Evolutionary conservation across 2,888 invertebrate genomes (phyloP).

Genomic region (Agrotis clavis): DNA sequence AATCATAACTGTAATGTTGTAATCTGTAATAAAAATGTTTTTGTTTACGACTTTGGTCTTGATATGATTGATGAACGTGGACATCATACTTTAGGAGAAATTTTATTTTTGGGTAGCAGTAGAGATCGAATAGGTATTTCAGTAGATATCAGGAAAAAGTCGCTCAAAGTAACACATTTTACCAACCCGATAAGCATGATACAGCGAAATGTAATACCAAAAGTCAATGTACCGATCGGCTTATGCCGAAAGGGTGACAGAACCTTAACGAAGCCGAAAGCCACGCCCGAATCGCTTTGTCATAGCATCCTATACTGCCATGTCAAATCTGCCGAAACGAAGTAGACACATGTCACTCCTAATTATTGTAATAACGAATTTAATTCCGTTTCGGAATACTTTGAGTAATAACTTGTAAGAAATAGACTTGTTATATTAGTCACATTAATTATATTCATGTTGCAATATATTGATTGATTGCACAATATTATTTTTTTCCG

Average conservation of each 20-base stretch:
- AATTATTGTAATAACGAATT: background rate
- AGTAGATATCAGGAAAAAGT: background rate
- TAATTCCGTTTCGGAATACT: background rate
- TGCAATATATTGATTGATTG: conserved; percentile 13
- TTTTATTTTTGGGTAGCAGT: background rate
- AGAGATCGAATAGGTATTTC: background rate
- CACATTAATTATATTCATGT: conserved; percentile 14
- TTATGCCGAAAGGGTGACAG: too few relatives aligned
- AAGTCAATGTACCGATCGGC: background rate
- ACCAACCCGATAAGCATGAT: background rate
- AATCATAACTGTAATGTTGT: conserved; percentile 5
- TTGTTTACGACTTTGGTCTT: conserved; percentile 1
- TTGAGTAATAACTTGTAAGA: conserved; percentile 5
- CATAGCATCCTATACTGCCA: background rate
- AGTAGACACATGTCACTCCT: background rate
- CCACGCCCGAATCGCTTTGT: too few relatives aligned
- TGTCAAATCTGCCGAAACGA: background rate
- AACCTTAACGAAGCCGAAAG: background rate
- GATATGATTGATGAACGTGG: background rate
- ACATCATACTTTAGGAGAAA: background rate
- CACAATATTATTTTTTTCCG: conserved; percentile 33
- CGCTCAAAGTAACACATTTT: background rate
- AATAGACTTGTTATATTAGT: background rate
- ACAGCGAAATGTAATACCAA: background rate
- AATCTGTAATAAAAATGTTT: conserved; percentile 14